phyloP scores from a whole-genome alignment of 2,797 vertebrate genomes.

The Cirrhinus molitorella region DNA sequence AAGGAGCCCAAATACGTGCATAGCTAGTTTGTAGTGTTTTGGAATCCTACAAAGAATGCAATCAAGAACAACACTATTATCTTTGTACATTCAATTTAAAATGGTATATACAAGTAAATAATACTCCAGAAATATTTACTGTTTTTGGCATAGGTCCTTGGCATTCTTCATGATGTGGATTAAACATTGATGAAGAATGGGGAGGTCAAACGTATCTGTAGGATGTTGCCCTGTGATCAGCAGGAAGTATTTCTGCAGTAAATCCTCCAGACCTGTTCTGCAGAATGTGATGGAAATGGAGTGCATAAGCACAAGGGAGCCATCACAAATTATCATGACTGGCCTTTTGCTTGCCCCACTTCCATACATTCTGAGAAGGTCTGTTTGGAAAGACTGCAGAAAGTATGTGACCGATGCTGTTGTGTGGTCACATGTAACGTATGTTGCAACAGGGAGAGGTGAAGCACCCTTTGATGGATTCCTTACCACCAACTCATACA shows the following conservation, averaged over 20 bases:
- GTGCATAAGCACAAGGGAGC: conserved; percentile 3
- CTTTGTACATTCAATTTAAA: not conserved
- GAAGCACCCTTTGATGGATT: not conserved
- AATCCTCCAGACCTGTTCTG: not conserved
- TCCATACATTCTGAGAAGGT: not conserved
- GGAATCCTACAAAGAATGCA: not conserved
- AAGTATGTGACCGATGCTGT: not conserved
- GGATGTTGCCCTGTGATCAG: not conserved
- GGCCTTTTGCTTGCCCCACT: not conserved
- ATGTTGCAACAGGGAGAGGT: not conserved
- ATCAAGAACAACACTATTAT: not conserved
- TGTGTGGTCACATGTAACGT: not conserved
- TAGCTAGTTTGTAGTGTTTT: not conserved
- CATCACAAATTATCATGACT: not conserved
- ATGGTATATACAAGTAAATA: not conserved
- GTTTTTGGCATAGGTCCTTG: not conserved
- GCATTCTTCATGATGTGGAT: conserved; percentile 15
- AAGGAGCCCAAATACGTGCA: not conserved
- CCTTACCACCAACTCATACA: not conserved
- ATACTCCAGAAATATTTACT: not conserved
- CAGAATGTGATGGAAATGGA: not conserved
- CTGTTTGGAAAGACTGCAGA: not conserved
- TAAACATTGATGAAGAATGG: not conserved
- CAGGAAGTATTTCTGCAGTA: not conserved
- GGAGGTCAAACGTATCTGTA: not conserved